These are phyloP conservation scores for Typhlichthys subterraneus DNA, from an alignment of 2,797 vertebrate genomes.

Conservation along the genomic window DNA sequence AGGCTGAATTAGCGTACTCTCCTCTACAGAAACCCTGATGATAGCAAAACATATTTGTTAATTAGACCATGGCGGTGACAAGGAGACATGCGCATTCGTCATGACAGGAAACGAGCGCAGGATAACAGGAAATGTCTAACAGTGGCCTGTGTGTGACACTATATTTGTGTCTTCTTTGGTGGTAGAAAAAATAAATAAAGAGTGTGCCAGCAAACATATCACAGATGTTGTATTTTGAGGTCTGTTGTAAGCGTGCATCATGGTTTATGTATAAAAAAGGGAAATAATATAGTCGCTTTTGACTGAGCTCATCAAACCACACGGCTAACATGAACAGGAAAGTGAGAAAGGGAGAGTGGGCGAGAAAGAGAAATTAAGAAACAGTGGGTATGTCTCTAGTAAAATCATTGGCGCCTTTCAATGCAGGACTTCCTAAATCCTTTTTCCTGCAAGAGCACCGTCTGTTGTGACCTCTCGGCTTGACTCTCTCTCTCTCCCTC, in stretches of 20 bases:
- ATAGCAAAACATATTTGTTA: too few species aligned
- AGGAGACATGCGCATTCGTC: conserved; percentile 23
- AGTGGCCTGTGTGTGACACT: conserved; percentile 15
- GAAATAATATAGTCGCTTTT: too few species aligned
- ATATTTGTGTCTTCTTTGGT: too few species aligned
- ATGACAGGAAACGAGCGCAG: conserved; percentile 68
- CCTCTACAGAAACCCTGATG: too few species aligned
- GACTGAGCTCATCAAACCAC: too few species aligned
- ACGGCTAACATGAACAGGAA: too few species aligned
- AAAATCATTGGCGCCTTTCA: conserved; percentile 22
- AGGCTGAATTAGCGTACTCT: too few species aligned
- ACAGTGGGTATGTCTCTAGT: conserved; percentile 3
- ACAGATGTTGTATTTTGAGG: too few species aligned
- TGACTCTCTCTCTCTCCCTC: background rate
- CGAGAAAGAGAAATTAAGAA: conserved; percentile 4
- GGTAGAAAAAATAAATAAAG: too few species aligned
- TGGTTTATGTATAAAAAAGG: background rate
- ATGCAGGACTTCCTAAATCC: conserved; percentile 51
- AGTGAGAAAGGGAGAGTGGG: background rate
- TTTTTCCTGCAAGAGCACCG: conserved; percentile 50
- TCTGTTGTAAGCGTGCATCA: too few species aligned
- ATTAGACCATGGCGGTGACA: too few species aligned
- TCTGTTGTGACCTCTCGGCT: conserved; percentile 27
- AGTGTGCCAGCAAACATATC: too few species aligned
- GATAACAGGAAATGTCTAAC: conserved; percentile 74